Percentiles rank a stretch among this genome's conserved stretches.
Conservation (phyloP, 2,888 invertebrate species). For the Platycheirus albimanus region DNA sequence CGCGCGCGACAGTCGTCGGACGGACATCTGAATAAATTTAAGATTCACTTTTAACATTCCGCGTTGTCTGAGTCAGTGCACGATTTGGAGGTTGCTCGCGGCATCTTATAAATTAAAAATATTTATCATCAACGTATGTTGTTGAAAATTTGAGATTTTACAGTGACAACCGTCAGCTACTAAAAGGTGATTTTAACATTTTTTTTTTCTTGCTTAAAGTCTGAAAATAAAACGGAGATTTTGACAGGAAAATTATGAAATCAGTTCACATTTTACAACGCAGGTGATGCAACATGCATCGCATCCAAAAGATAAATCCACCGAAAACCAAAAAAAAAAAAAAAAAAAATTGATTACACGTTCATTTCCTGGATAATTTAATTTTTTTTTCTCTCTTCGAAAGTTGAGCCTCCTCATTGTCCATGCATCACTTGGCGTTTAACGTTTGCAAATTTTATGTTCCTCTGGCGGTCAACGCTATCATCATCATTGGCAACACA, state of each 20-base stretch:
- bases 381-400: conserved; percentile 21
- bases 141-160: neutral
- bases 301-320: conserved; percentile 16
- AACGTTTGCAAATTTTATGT: conserved; percentile 19
- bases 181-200: neutral
- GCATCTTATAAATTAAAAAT: conserved; percentile 42
- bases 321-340: conserved; percentile 1
- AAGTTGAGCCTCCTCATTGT: conserved; percentile 60
- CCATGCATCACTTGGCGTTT: conserved; percentile 34
- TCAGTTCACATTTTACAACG: conserved; percentile 18
- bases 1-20: conserved; percentile 57
- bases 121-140: conserved; percentile 26
- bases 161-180: conserved; percentile 40
- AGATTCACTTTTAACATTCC: conserved; percentile 63
- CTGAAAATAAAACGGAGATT: conserved; percentile 26
- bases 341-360: conserved; percentile 24
- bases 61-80: conserved; percentile 49
- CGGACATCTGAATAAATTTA: conserved; percentile 62
- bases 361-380: conserved; percentile 67
- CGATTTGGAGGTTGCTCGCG: conserved; percentile 36
- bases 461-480: conserved; percentile 20
- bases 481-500: conserved; percentile 36
- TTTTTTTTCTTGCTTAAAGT: neutral
- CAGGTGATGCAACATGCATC: conserved; percentile 36
- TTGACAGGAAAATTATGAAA: conserved; percentile 34